These are phyloP conservation scores for Stenurella melanura DNA, from an alignment of 2,888 invertebrate species.

Conservation along the genomic window DNA sequence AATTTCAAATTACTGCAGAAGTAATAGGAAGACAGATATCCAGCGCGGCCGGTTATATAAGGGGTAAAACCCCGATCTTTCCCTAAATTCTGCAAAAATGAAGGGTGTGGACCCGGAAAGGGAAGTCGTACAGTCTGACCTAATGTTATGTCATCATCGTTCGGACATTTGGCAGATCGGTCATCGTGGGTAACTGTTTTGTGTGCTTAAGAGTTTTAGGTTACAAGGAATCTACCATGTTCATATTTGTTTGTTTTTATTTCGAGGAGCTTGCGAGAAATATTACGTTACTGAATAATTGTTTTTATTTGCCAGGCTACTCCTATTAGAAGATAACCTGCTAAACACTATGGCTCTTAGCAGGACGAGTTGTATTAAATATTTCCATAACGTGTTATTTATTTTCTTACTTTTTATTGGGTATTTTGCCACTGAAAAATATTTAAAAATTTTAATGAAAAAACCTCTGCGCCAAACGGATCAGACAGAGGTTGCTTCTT, in stretches of 20 bases:
- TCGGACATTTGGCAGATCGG: conserved; percentile 61
- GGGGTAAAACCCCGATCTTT: conserved; percentile 66
- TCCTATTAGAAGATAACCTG: conserved; percentile 2
- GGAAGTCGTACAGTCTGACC: conserved; percentile 70
- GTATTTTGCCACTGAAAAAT: too few relatives aligned
- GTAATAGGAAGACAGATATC: conserved; percentile 36
- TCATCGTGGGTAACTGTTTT: conserved; percentile 57
- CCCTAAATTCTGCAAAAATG: conserved; percentile 71
- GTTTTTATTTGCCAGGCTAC: background rate
- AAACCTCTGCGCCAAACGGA: too few relatives aligned
- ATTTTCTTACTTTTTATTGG: too few relatives aligned
- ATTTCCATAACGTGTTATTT: too few relatives aligned
- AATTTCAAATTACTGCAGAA: conserved; percentile 16
- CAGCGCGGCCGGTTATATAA: conserved; percentile 43
- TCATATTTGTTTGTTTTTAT: conserved; percentile 56
- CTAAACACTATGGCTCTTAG: background rate
- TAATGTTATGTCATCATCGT: conserved; percentile 68
- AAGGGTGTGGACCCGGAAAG: conserved; percentile 69
- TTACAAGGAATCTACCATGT: conserved; percentile 57
- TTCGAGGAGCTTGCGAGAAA: conserved; percentile 33
- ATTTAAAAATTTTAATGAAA: too few relatives aligned
- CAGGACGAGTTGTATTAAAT: too few relatives aligned
- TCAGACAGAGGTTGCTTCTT: too few relatives aligned
- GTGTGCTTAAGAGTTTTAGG: conserved; percentile 62
- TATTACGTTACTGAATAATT: conserved; percentile 9